A percentile compares a stretch with the other conserved stretches of the same genome.
phyloP scores from a whole-genome alignment of 2,797 vertebrate genomes.

The Apogon talboti region DNA sequence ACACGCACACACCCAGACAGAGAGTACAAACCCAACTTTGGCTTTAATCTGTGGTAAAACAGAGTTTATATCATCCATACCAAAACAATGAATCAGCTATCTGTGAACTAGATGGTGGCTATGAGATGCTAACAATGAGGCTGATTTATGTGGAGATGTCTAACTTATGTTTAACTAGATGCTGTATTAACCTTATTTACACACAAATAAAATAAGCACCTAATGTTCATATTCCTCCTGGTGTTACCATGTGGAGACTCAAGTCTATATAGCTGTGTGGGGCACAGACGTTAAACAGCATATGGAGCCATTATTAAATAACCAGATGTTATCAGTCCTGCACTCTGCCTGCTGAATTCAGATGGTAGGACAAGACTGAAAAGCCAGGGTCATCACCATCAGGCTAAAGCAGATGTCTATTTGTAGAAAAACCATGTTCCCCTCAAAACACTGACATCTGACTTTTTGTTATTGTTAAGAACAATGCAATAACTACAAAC shows the following conservation, averaged over 20 bases:
- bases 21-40: constrained; percentile 11
- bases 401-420: constrained; percentile 16
- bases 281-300: constrained; percentile 41
- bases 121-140: constrained; percentile 2
- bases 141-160: background rate
- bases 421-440: constrained; percentile 20
- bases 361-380: constrained; percentile 20
- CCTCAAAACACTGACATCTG: no score
- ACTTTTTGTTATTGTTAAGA: no score
- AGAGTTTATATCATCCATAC: constrained; percentile 28
- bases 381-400: constrained; percentile 6
- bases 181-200: constrained; percentile 18
- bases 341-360: constrained; percentile 20
- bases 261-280: constrained; percentile 7
- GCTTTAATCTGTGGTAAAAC: constrained; percentile 42
- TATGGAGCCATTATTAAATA: constrained; percentile 45
- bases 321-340: constrained; percentile 54
- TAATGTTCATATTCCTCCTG: constrained; percentile 45
- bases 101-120: background rate
- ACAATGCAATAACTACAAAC: no score
- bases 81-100: constrained; percentile 27
- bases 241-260: constrained; percentile 10
- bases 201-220: constrained; percentile 25
- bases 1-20: background rate
- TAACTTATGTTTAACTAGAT: background rate